Evolutionary conservation across 2,888 invertebrate genomes (phyloP).

Genomic region (Leucania comma): DNA sequence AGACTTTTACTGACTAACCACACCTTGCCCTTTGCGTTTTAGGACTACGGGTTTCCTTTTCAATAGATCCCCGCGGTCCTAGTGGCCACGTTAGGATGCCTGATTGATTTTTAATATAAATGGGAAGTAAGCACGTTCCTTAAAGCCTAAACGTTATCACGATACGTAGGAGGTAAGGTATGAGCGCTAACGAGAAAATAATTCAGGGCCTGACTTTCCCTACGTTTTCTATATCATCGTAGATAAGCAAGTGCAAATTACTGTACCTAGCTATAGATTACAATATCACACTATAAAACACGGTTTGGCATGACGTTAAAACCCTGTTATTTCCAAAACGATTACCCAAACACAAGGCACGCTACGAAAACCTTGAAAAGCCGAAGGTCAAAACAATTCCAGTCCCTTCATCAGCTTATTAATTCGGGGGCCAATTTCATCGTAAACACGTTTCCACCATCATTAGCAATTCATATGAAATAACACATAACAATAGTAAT

Average conservation of each 20-base stretch:
- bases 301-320: slow-evolving; percentile 50
- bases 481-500: slow-evolving; percentile 89
- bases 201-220: slow-evolving; percentile 37
- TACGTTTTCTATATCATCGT: slow-evolving; percentile 4
- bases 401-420: slow-evolving; percentile 78
- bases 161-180: background rate
- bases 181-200: slow-evolving; percentile 39
- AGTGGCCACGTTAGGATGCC: too few relatives aligned
- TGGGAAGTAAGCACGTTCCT: background rate
- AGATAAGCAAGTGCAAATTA: slow-evolving; percentile 37
- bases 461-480: slow-evolving; percentile 89
- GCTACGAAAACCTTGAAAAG: slow-evolving; percentile 72
- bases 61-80: too few relatives aligned
- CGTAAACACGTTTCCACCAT: slow-evolving; percentile 73
- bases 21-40: too few relatives aligned
- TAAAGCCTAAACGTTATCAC: slow-evolving; percentile 16
- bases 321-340: slow-evolving; percentile 66
- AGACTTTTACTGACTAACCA: too few relatives aligned
- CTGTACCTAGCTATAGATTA: slow-evolving; percentile 39
- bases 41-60: too few relatives aligned
- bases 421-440: slow-evolving; percentile 76
- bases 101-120: slow-evolving; percentile 29
- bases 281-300: slow-evolving; percentile 42
- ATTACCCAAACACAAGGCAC: slow-evolving; percentile 57
- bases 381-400: slow-evolving; percentile 75